These are phyloP conservation scores for Melanaphis sacchari DNA, from an alignment of 1,140 invertebrate species.

Conservation along the genomic window DNA sequence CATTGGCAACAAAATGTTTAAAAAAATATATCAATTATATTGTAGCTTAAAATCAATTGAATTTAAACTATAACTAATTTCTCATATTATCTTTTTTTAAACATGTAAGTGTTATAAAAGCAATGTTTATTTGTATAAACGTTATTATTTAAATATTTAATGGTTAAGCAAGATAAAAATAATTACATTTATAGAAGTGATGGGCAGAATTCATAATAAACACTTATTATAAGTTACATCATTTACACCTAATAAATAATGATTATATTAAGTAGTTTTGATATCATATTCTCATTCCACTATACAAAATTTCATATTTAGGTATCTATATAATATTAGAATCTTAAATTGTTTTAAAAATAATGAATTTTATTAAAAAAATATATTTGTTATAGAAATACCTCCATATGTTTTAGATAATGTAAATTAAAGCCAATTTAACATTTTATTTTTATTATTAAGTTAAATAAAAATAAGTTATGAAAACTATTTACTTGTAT, in stretches of 20 bases:
- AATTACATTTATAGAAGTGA: background rate
- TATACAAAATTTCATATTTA: background rate
- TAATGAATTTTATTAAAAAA: background rate
- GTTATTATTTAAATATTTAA: background rate
- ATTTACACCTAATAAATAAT: background rate
- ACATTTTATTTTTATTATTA: background rate
- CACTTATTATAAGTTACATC: background rate
- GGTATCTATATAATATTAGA: background rate
- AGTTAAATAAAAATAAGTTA: background rate
- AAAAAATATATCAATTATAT: background rate
- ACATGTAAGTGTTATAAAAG: background rate
- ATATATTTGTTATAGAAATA: background rate
- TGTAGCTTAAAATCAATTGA: background rate
- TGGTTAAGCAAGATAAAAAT: background rate
- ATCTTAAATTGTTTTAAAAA: background rate
- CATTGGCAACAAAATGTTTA: background rate
- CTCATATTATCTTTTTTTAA: background rate
- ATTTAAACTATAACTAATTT: background rate
- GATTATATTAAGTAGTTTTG: background rate
- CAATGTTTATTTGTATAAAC: background rate
- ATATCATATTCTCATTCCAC: background rate
- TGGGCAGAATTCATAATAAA: background rate
- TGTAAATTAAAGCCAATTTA: background rate
- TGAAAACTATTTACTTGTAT: no score
- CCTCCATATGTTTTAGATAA: background rate